Evolutionary conservation across 1,140 invertebrate species (phyloP).

Genomic region (Drosophila pruinosa): DNA sequence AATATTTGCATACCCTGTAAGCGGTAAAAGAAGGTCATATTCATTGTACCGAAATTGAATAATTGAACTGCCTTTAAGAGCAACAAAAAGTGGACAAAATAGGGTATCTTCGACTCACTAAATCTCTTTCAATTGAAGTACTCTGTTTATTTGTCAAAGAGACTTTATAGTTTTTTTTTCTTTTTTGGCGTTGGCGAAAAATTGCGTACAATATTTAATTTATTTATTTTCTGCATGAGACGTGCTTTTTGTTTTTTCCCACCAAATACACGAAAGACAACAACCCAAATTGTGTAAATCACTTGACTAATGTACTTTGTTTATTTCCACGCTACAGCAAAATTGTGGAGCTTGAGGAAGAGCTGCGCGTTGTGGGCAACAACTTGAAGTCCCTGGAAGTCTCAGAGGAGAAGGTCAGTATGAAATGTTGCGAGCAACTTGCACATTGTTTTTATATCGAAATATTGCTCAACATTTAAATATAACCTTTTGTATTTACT

Average conservation of each 20-base stretch:
- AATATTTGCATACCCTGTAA: slow-evolving; percentile 5
- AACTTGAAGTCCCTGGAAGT: slow-evolving; percentile 99
- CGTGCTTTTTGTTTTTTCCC: slow-evolving; percentile 37
- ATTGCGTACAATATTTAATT: slow-evolving; percentile 29
- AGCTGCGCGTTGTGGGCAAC: slow-evolving; percentile 99
- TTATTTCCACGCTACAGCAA: slow-evolving; percentile 91
- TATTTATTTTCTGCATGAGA: slow-evolving; percentile 22
- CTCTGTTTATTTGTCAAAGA: slow-evolving; percentile 28
- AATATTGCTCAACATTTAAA: slow-evolving; percentile 7
- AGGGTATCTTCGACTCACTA: neutral
- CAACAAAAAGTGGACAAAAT: too few relatives aligned
- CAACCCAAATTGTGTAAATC: slow-evolving; percentile 26
- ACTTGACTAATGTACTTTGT: slow-evolving; percentile 9
- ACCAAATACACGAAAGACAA: slow-evolving; percentile 13
- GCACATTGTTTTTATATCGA: neutral
- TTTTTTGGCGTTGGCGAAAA: slow-evolving; percentile 18
- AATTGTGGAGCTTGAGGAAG: slow-evolving; percentile 99
- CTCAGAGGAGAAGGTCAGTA: slow-evolving; percentile 98
- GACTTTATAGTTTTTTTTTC: slow-evolving; percentile 5
- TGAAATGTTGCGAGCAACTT: slow-evolving; percentile 17
- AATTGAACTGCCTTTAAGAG: neutral
- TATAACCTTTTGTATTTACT: slow-evolving; percentile 22
- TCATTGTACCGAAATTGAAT: neutral
- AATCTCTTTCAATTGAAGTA: neutral
- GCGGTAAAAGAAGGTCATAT: neutral